Base-by-base conservation (phyloP, 2,797 vertebrate genomes). In the Cynopterus sphinx region DNA sequence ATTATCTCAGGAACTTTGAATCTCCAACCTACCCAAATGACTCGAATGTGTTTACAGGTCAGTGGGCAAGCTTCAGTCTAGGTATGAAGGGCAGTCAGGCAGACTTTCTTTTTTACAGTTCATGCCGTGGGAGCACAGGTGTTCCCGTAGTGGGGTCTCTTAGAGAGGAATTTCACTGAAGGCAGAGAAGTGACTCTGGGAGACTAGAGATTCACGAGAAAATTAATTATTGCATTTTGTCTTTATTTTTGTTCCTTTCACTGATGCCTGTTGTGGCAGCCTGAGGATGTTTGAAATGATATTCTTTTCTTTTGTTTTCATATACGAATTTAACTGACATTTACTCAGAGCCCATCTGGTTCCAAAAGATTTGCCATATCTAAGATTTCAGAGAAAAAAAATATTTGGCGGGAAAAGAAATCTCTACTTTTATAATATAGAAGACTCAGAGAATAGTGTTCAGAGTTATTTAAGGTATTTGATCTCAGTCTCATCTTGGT, bases 131-230 rank as follows among this genome's bases (percentile, higher is more conserved):
- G 28, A 39, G 28, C 65, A 33, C 33, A 26, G 19, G 21, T 36
- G 22, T 4, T 0, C 16, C 13, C 7, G 6, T 4, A 4, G 46
- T 49, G 9, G 17, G 0, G 0, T 39, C 17, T 57, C 10, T 41
- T 19, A 59, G 11, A 87, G 4, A n/a, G 10, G 5, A 59, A 31
- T 19, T 78, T 87, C 7, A 24, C 3, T 24, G 31, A 43, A 41
- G 2, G 3, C 3, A 43, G 22, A 6, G 22, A 83, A 39, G 22
- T 79, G 3, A 3, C 4, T 36, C 15, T 24, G 26, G 49, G 4
- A 3, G 4, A 77, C 17, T 26, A 3, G 7, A 46, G 16, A 11
- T 49, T 53, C 13, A 53, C 9, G 33, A 36, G 6, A 92, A 15
- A 83, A 46, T 51, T 51, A 16, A 8, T 67, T 26, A 51, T 2